These are phyloP conservation scores for Psammodynastes pulverulentus DNA, from an alignment of 2,113 vertebrate species.

Conservation along the genomic window DNA sequence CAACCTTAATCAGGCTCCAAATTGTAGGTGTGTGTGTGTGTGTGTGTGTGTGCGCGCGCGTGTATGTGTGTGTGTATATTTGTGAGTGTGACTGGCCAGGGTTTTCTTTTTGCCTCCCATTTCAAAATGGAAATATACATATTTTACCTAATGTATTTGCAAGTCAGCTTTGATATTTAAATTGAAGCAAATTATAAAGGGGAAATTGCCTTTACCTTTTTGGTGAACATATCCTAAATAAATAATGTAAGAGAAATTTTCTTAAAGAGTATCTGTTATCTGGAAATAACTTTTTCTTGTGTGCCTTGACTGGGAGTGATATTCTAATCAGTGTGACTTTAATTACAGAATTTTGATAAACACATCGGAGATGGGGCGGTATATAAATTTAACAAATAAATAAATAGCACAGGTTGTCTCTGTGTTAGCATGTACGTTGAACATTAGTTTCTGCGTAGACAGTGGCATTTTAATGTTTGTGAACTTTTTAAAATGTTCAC, in stretches of 20 bases:
- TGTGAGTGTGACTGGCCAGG: background rate
- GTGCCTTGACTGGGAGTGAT: background rate
- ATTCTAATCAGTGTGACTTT: background rate
- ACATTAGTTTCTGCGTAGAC: background rate
- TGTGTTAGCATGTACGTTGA: background rate
- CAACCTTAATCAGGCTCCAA: background rate
- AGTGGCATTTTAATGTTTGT: background rate
- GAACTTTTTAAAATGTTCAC: background rate
- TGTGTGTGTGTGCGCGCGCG: too few species aligned
- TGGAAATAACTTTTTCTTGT: background rate
- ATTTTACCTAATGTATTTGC: background rate
- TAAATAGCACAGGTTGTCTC: background rate
- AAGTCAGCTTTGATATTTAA: background rate
- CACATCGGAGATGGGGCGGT: too few species aligned
- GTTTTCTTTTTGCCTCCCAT: background rate
- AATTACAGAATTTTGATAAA: background rate
- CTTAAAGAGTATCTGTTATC: constrained; percentile 16
- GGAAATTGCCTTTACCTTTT: background rate
- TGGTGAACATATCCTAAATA: background rate
- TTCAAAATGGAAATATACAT: background rate
- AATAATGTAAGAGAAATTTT: constrained; percentile 12
- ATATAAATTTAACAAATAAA: too few species aligned
- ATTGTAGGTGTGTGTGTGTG: too few species aligned
- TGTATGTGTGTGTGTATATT: too few species aligned
- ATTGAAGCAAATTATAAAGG: background rate